These are phyloP conservation scores for Agriopis marginaria DNA, from an alignment of 2,888 invertebrate genomes.

Conservation along the genomic window DNA sequence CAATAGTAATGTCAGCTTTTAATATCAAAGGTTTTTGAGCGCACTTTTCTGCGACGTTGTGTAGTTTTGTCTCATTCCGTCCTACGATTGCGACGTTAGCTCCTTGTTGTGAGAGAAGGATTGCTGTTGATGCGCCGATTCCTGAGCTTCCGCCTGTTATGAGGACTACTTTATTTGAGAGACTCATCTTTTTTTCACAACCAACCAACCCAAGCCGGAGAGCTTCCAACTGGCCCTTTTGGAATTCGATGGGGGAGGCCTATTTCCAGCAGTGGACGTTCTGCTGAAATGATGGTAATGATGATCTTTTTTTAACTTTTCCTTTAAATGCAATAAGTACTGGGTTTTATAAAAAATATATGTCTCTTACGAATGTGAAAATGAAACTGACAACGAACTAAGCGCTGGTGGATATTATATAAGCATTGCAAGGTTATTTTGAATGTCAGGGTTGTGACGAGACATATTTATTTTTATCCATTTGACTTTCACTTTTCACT, in stretches of 20 bases:
- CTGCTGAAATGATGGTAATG: too few species aligned
- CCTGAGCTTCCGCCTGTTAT: slow-evolving; percentile 89
- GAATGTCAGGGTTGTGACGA: too few species aligned
- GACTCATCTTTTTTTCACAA: slow-evolving; percentile 44
- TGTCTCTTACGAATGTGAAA: neutral
- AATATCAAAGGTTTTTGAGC: slow-evolving; percentile 44
- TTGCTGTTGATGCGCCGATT: slow-evolving; percentile 89
- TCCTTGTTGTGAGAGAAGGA: slow-evolving; percentile 87
- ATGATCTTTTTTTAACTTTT: too few species aligned
- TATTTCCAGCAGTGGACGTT: too few species aligned
- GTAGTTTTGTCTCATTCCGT: slow-evolving; percentile 88
- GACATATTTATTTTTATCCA: too few species aligned
- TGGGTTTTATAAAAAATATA: neutral
- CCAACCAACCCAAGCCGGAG: too few species aligned
- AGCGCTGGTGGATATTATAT: neutral
- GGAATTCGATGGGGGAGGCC: too few species aligned
- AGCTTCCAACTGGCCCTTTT: too few species aligned
- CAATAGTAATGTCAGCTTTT: slow-evolving; percentile 54
- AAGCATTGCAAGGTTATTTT: neutral
- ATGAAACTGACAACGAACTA: neutral
- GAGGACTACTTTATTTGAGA: slow-evolving; percentile 80
- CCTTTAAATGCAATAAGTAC: neutral
- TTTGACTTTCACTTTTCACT: too few species aligned
- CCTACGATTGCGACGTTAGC: slow-evolving; percentile 87
- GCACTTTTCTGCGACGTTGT: slow-evolving; percentile 76